Percentiles rank a stretch among this genome's conserved stretches.
Conservation (phyloP, 2,797 vertebrate genomes). For the Pristis pectinata region DNA sequence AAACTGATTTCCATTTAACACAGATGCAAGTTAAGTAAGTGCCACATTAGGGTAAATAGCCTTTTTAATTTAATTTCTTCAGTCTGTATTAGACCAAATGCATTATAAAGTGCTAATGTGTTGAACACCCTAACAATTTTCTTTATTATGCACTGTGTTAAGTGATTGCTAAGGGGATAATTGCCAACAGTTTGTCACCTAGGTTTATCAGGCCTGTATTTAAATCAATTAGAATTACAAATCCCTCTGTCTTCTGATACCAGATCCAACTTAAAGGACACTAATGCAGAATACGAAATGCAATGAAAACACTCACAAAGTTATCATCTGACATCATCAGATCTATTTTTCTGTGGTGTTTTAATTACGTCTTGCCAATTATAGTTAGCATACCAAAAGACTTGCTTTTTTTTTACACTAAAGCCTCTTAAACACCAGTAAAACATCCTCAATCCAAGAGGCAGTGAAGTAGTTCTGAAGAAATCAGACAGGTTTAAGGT, state of each 20-base stretch:
- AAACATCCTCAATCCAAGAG: no score
- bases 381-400: background rate
- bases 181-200: constrained; percentile 30
- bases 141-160: constrained; percentile 28
- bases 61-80: constrained; percentile 32
- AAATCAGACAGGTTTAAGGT: no score
- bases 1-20: constrained; percentile 23
- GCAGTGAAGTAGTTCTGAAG: no score
- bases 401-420: no score
- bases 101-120: constrained; percentile 32
- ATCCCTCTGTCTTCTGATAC: constrained; percentile 3
- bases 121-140: constrained; percentile 33
- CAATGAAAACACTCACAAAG: background rate
- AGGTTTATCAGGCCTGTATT: constrained; percentile 17
- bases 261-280: background rate
- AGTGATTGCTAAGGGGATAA: constrained; percentile 34
- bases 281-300: background rate
- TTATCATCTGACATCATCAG: background rate
- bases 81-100: constrained; percentile 29
- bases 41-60: constrained; percentile 22
- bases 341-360: background rate
- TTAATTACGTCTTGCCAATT: background rate
- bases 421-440: no score
- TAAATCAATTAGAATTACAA: constrained; percentile 29
- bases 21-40: constrained; percentile 30